Evolutionary conservation across 2,888 invertebrate genomes (phyloP), one percentile per base, ranked within the genome.

Genomic region (Ditula angustiorana): DNA sequence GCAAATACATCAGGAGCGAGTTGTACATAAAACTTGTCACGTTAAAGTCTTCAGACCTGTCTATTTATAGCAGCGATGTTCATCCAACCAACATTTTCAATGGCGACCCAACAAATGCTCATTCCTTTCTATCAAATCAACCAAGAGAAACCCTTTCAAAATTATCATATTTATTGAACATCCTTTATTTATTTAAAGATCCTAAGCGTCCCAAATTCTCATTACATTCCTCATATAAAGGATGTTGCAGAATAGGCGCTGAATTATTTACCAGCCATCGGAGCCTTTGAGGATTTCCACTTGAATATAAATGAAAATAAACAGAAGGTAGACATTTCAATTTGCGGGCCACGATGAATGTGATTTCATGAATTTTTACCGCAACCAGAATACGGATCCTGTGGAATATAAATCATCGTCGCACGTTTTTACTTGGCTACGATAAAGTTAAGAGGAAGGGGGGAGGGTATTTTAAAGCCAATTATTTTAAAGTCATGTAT

Each of bases 361-460:
- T 69, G 72, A 64, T 72, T 75, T 68, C 76, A 80, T 78, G 78
- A 77, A 77, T 79, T 75, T 78, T 77, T 75, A 73, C 73, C 57
- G 21, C 13, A 10, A n/a, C 57, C 24, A 21, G 63, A 63, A 57
- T 62, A 49, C 7, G 21, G 10, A 28, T 30, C 21, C 13, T 46
- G 23, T 56, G 23, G 28, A 11, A 50, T 35, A 33, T 26, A 58
- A 46, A 46, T 33, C 11, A 52, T 33, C n/a, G 24, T 33, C n/a
- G 24, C 23, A 11, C 8, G 2, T 7, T 37, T 56, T 41, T 28
- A 10, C 41, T n/a, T 10, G 19, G 19, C 16, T 10, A 19, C 19
- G 19, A n/a, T n/a, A n/a, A n/a, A n/a, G 41, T 0, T 5, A 8
- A 10, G 2, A 41, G 19, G 3, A 1, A 41, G 5, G n/a, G 13